Base-by-base conservation (phyloP, 2,113 vertebrate species). In the Fulica atra region DNA sequence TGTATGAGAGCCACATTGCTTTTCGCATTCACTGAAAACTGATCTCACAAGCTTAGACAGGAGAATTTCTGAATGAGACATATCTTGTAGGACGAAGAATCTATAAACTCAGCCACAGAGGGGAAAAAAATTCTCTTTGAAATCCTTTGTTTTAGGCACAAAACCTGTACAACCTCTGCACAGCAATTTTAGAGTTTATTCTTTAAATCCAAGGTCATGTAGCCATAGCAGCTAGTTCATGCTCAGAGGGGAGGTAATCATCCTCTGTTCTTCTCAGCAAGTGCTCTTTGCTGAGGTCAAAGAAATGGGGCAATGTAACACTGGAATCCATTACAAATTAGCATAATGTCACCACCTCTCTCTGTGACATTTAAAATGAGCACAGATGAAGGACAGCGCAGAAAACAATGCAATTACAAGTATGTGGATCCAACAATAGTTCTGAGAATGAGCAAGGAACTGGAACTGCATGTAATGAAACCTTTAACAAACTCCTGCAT, bases 311-410 rank as follows among this genome's bases (percentile, higher is more conserved):
- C 90, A 96, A 81, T 96, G 92, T 92, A 94, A 95, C 92, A 88
- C 95, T 78, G 71, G 95, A 96, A 95, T 97, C 92, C 86, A 94
- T 97, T 96, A 96, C 95, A 94, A 90, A 95, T 96, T 97, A 97
- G 86, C 92, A 95, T 97, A 96, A 92, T 92, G 93, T 93, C 93
- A 95, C 88, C 93, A 96, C 95, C 95, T 96, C 93, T 93, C 93
- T 94, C 95, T 96, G 88, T 93, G 96, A 95, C 93, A 96, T 95
- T 88, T 96, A 88, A 96, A 96, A 96, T 69, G 85, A 96, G 77
- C 48, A 40, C 77, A 96, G 88, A 93, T 92, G 95, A 96, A 96
- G 95, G 92, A 94, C 93, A 96, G 50, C 0, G 1, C 38, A 26
- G 92, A 96, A 96, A 96, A 95, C 90, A 96, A 94, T 53, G 60